A percentile compares a stretch with the other conserved stretches of the same genome.
Evolutionary conservation across 2,888 invertebrate genomes (phyloP).

Genomic region (Invenusta paracnida): DNA sequence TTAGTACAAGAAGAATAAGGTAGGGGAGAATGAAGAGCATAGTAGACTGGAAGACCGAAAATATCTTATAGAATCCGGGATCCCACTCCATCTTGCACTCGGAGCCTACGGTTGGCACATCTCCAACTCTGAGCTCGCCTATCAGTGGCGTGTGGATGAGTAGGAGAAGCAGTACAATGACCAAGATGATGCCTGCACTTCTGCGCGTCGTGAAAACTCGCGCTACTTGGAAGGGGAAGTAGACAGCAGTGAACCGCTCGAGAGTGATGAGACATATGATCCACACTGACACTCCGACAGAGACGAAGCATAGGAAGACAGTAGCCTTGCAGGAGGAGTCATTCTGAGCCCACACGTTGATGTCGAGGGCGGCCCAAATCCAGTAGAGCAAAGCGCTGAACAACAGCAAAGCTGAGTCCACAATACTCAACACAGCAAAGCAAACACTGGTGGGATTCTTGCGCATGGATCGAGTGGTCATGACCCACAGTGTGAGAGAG

Average conservation of each 20-base stretch:
- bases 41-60: neutral
- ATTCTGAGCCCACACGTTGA: neutral
- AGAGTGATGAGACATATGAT: constrained; percentile 8
- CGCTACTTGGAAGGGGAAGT: neutral
- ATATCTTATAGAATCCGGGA: neutral
- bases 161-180: neutral
- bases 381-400: constrained; percentile 14
- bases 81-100: constrained; percentile 13
- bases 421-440: constrained; percentile 1
- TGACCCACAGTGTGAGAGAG: neutral
- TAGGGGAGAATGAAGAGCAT: neutral
- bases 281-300: neutral
- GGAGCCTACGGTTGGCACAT: neutral
- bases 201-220: neutral
- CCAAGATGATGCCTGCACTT: neutral
- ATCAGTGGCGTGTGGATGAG: neutral
- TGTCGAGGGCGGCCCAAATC: neutral
- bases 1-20: neutral
- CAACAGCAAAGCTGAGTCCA: neutral
- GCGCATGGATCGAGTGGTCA: constrained; percentile 15
- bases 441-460: constrained; percentile 22
- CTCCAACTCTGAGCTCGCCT: neutral
- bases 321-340: neutral
- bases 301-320: neutral
- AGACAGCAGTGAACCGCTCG: neutral